These are phyloP conservation scores for Capromys pilorides DNA, from an alignment of 2,797 vertebrate species.

Conservation along the genomic window DNA sequence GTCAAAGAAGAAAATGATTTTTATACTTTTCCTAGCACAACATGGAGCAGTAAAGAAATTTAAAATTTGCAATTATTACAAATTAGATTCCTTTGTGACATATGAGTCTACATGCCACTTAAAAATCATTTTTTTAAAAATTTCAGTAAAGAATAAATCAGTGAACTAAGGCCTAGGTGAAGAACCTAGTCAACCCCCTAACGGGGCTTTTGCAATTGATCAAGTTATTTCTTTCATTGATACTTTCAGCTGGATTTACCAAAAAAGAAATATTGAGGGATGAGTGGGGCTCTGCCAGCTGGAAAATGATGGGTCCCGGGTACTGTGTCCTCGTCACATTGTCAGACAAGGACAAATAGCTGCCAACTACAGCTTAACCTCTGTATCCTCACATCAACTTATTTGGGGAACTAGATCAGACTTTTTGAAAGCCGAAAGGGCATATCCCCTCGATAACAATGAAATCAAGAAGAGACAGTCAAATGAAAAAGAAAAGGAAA, in stretches of 20 bases:
- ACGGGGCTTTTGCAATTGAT: neutral
- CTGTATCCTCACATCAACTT: neutral
- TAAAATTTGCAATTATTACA: neutral
- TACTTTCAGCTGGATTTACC: neutral
- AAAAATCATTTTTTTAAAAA: neutral
- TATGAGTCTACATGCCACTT: neutral
- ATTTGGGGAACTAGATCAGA: neutral
- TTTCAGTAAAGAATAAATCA: constrained; percentile 25
- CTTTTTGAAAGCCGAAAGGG: neutral
- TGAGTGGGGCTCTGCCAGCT: neutral
- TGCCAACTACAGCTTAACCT: neutral
- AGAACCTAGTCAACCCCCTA: neutral
- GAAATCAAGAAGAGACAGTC: neutral
- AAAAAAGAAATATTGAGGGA: neutral
- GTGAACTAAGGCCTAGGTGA: neutral
- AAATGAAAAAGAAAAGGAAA: neutral
- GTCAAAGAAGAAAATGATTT: neutral
- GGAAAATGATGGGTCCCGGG: neutral
- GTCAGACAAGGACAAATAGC: neutral
- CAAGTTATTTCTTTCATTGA: constrained; percentile 14
- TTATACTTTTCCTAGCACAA: neutral
- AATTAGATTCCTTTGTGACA: constrained; percentile 1
- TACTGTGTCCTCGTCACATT: neutral
- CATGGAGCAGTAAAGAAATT: neutral
- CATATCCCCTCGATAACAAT: neutral